phyloP scores from a whole-genome alignment of 2,113 vertebrate genomes.

The Zosterops lateralis region DNA sequence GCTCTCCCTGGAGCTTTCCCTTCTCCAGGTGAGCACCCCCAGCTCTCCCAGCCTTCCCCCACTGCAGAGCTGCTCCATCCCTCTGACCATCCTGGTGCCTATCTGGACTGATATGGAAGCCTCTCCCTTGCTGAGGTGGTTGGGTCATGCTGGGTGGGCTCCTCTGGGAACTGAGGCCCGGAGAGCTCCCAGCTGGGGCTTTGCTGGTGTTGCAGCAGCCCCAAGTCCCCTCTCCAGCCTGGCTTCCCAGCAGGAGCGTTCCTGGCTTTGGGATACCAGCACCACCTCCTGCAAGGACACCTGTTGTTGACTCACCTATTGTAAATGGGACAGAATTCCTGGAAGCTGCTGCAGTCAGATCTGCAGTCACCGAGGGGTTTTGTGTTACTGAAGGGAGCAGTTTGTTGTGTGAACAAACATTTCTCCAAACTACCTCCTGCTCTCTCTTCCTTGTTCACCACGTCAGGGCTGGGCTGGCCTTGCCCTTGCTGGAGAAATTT shows the following conservation, averaged over 20 bases:
- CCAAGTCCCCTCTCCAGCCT: not conserved
- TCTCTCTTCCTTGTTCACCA: not conserved
- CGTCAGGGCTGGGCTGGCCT: not conserved
- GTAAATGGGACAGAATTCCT: conserved; percentile 7
- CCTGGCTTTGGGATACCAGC: not conserved
- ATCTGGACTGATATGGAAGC: not conserved
- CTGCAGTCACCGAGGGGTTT: not conserved
- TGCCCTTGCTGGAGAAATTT: not conserved
- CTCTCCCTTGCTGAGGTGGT: not conserved
- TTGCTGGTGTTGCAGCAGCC: not conserved
- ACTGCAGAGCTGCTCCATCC: not conserved
- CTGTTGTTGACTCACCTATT: conserved; percentile 51
- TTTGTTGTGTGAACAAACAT: conserved; percentile 51
- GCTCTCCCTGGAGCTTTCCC: accelerated
- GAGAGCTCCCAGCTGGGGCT: not conserved
- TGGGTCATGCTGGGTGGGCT: not conserved
- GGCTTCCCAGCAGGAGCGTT: not conserved
- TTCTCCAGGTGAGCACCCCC: not conserved
- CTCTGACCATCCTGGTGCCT: not conserved
- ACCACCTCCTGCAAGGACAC: not conserved
- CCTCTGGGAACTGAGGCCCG: not conserved
- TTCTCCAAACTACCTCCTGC: not conserved
- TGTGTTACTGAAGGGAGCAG: not conserved
- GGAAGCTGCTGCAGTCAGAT: not conserved
- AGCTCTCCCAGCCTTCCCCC: not conserved